Evolutionary conservation across 2,113 vertebrate species (phyloP), one percentile per base, ranked within the genome.

Genomic region (Seriola rivoliana): DNA sequence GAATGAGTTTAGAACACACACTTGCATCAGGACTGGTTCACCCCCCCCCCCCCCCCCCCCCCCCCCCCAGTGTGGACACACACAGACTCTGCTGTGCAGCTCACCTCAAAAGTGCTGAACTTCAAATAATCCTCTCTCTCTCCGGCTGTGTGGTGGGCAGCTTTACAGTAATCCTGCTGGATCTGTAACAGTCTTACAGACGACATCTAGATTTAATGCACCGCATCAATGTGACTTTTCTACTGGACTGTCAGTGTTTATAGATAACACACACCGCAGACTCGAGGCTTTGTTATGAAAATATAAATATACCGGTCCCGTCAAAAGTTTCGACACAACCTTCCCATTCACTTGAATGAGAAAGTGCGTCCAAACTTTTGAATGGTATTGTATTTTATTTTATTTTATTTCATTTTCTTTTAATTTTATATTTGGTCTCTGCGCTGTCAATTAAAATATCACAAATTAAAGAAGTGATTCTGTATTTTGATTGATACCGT

Each of bases 121-220:
- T 80, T 84, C 55, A 82, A 90, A 85, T 87, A 70, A 75, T 65
- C 34, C 75, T 42, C 32, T 79, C 52, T 66, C 74, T 64, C 64
- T 42, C 34, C 6, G 63, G 52, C 21, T 50, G 23, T 21, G 54
- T 21, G 54, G 42, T 62, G 75, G 54, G 16, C 60, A 73, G 62
- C 12, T 50, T 83, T 73, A 78, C 63, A 36, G 73, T 19, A 76
- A 84, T n/a, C 36, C 62, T 78, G 52, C 60, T 46, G 75, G 4
- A 19, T 58, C 42, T 40, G 50, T 5, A 78, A 60, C 40, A 82
- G 59, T 77, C 38, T 65, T 14, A 44, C 34, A 4, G n/a, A 36
- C 63, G 0, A 29, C 42, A 23, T 82, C 34, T 25, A 11, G 3
- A 63, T 63, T 55, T 54, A 38, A 65, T 44, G 77, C 40, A 55